Conservation (phyloP, 2,113 vertebrate species). For the Halichoeres trimaculatus region DNA sequence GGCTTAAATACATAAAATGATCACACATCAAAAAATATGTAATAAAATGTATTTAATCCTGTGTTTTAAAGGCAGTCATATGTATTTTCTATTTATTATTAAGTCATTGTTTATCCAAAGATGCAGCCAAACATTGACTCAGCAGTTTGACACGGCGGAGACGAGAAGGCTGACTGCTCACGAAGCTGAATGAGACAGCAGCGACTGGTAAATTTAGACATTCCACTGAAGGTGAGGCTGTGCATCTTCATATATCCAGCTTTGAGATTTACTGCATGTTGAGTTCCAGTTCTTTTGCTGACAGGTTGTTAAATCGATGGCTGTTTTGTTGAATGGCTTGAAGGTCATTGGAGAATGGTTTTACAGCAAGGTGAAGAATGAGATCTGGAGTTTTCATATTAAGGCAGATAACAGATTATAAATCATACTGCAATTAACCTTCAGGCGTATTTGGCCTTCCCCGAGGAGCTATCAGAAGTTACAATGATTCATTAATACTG, state of each 20-base stretch:
- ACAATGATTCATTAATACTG: background rate
- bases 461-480: background rate
- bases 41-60: background rate
- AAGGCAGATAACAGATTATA: background rate
- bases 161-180: background rate
- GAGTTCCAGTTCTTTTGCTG: no score
- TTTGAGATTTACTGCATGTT: background rate
- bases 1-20: background rate
- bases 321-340: no score
- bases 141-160: background rate
- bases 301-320: background rate
- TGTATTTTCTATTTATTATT: background rate
- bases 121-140: background rate
- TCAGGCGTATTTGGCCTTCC: background rate
- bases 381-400: background rate
- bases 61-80: background rate
- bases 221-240: background rate
- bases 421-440: background rate
- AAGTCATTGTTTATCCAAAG: background rate
- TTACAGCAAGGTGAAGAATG: background rate
- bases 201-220: background rate
- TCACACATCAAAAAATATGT: background rate
- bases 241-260: slow-evolving; percentile 9
- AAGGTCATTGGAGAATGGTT: background rate
- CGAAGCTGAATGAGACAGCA: background rate